Conservation (phyloP, 2,888 invertebrate species). For the Melolontha melolontha region DNA sequence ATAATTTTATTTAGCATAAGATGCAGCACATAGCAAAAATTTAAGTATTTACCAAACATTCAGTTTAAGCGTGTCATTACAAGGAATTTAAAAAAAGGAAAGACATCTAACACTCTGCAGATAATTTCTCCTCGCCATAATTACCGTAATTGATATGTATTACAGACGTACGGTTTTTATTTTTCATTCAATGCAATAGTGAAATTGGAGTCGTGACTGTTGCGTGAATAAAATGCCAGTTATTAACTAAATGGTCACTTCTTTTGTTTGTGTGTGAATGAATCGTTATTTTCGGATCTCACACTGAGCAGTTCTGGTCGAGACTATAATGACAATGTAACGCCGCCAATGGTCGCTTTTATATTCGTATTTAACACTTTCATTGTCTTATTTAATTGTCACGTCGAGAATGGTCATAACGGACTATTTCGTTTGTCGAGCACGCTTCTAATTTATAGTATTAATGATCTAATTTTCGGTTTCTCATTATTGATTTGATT, state of each 20-base stretch:
- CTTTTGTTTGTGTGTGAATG: conserved; percentile 53
- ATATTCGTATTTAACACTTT: conserved; percentile 39
- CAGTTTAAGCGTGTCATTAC: no score
- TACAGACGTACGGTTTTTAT: conserved; percentile 15
- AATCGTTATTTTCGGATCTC: conserved; percentile 52
- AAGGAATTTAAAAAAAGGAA: no score
- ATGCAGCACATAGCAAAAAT: no score
- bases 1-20: no score
- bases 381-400: conserved; percentile 45
- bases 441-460: background rate
- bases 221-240: conserved; percentile 50
- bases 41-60: no score
- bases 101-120: no score
- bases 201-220: conserved; percentile 34
- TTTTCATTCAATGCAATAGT: conserved; percentile 18
- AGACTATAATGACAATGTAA: conserved; percentile 40
- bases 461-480: background rate
- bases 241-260: conserved; percentile 56
- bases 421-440: conserved; percentile 1
- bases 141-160: conserved; percentile 21
- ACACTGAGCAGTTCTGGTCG: conserved; percentile 52
- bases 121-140: conserved; percentile 12
- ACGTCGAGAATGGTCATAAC: conserved; percentile 4
- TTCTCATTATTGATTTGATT: no score
- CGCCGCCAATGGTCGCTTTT: conserved; percentile 21